These are phyloP conservation scores for Papilio demoleus DNA, from an alignment of 2,888 invertebrate genomes.

Conservation along the genomic window DNA sequence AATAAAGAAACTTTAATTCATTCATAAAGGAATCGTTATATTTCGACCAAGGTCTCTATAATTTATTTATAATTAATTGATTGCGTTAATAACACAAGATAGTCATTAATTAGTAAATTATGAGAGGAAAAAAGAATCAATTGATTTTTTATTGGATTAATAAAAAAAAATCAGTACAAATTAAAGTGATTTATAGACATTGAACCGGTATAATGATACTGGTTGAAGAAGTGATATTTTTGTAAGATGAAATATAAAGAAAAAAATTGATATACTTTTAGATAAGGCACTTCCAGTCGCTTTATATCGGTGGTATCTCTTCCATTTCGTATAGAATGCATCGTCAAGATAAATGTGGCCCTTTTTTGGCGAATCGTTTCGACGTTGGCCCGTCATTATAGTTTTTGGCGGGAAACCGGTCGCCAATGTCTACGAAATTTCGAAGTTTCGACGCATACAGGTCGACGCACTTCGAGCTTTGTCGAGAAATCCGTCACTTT, in stretches of 20 bases:
- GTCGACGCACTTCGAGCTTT: constrained; percentile 33
- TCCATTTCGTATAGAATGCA: constrained; percentile 42
- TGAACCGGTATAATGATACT: background rate
- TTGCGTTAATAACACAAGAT: background rate
- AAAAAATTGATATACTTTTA: background rate
- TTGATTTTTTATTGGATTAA: background rate
- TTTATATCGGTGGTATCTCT: constrained; percentile 34
- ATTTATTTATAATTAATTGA: constrained; percentile 14
- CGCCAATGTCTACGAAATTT: constrained; percentile 27
- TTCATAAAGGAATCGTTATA: constrained; percentile 4
- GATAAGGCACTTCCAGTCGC: constrained; percentile 7
- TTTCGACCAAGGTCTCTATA: background rate
- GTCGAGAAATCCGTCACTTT: constrained; percentile 34
- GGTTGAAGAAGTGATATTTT: background rate
- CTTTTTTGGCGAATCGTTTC: constrained; percentile 49
- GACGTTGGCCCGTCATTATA: constrained; percentile 44
- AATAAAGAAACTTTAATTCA: background rate
- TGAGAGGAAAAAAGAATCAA: background rate
- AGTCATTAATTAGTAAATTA: constrained; percentile 8
- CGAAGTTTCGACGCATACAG: constrained; percentile 2
- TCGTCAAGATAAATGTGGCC: constrained; percentile 44
- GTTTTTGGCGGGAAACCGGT: constrained; percentile 41
- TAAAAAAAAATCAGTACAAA: background rate
- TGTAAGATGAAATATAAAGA: background rate
- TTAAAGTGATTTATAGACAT: background rate